These are phyloP conservation scores for Sebastes steindachneri DNA, from an alignment of 2,797 vertebrate species.

Conservation along the genomic window DNA sequence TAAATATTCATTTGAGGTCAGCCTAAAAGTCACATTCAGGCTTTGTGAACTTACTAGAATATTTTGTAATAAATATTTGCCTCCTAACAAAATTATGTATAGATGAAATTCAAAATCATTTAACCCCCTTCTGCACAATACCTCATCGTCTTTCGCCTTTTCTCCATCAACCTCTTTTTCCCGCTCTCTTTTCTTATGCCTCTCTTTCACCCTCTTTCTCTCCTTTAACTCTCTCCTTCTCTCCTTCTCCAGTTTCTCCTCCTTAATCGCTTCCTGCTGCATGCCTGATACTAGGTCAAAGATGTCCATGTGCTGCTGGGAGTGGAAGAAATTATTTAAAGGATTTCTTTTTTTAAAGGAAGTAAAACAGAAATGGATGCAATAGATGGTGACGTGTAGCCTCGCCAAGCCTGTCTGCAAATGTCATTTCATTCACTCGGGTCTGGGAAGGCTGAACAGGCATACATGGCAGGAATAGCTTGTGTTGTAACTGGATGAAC, in stretches of 20 bases:
- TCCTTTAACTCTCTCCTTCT: conserved; percentile 71
- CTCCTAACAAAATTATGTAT: background rate
- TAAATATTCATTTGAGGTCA: background rate
- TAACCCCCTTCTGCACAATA: conserved; percentile 61
- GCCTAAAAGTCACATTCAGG: conserved; percentile 5
- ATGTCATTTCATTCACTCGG: background rate
- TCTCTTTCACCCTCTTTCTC: conserved; percentile 68
- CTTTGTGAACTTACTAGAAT: background rate
- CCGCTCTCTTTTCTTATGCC: conserved; percentile 56
- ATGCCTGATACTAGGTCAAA: conserved; percentile 86
- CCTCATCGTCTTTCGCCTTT: conserved; percentile 75
- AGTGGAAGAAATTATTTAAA: conserved; percentile 51
- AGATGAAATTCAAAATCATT: conserved; percentile 67
- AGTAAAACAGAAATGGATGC: conserved; percentile 3
- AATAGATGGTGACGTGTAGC: background rate
- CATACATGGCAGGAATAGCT: background rate
- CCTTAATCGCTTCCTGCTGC: conserved; percentile 75
- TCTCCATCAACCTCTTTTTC: conserved; percentile 60
- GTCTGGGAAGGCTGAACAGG: background rate
- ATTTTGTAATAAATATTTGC: too few relatives aligned
- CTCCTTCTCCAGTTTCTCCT: conserved; percentile 76
- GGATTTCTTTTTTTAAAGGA: background rate
- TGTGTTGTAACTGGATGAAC: background rate
- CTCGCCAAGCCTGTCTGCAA: background rate
- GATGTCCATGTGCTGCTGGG: conserved; percentile 78